Percentiles rank a stretch among this genome's conserved stretches.
These are phyloP conservation scores for Salvator merianae DNA, from an alignment of 2,113 vertebrate genomes.

Conservation along the genomic window DNA sequence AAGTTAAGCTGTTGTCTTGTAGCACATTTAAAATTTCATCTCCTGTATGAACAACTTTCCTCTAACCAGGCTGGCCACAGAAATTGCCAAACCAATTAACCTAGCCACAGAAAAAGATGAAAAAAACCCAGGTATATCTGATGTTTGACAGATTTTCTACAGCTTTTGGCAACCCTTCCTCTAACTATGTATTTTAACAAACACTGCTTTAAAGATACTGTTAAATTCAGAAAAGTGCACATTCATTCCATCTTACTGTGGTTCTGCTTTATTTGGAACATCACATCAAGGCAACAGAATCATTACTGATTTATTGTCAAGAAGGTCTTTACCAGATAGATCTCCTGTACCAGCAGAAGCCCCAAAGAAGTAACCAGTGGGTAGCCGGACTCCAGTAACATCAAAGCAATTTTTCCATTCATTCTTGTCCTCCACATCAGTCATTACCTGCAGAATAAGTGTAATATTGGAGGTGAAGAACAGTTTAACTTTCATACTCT, in stretches of 20 bases:
- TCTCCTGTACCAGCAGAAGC: slow-evolving; percentile 97
- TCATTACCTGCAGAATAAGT: slow-evolving; percentile 83
- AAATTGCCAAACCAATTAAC: no score
- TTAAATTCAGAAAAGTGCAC: background rate
- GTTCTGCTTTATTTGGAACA: fast-evolving
- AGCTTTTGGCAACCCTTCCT: no score
- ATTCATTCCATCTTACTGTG: background rate
- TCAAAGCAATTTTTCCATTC: slow-evolving; percentile 99
- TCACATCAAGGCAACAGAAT: background rate
- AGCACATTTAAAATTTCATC: background rate
- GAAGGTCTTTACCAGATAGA: slow-evolving; percentile 84
- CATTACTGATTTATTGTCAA: background rate
- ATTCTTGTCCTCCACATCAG: slow-evolving; percentile 91
- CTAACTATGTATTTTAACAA: no score
- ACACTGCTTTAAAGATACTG: background rate
- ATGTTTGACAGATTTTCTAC: no score
- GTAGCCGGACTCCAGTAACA: slow-evolving; percentile 90
- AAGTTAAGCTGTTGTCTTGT: background rate
- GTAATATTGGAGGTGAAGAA: background rate
- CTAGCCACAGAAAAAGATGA: no score
- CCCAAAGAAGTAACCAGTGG: slow-evolving; percentile 96
- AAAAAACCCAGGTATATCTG: no score
- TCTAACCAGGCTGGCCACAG: no score
- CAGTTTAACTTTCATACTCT: background rate
- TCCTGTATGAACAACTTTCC: fast-evolving